Percentiles rank a stretch among this genome's conserved stretches.
These are phyloP conservation scores for Magallana ariakensis DNA, from an alignment of 1,140 invertebrate genomes.

Conservation along the genomic window DNA sequence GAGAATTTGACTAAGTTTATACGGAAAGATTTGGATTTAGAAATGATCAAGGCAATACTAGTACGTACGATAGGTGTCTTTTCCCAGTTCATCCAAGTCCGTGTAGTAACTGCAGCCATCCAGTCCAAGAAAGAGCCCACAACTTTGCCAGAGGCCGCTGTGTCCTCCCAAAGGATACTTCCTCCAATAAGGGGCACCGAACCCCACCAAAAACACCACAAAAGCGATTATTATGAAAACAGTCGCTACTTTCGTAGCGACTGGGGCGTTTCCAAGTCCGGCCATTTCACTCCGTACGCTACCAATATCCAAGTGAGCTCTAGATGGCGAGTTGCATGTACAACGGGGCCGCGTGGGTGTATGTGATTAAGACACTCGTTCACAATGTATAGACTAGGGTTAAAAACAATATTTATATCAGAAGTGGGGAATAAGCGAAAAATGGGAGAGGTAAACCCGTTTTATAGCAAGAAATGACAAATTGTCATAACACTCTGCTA, in stretches of 20 bases:
- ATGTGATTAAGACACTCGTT: not conserved
- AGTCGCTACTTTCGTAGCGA: not conserved
- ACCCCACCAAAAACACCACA: not conserved
- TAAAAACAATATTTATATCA: not conserved
- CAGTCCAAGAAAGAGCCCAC: not conserved
- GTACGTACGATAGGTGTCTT: conserved; percentile 11
- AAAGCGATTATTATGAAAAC: not conserved
- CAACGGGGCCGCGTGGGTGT: not conserved
- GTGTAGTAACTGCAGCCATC: not conserved
- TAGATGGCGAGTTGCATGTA: not conserved
- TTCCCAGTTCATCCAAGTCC: not conserved
- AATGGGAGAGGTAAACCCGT: not conserved
- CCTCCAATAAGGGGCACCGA: not conserved
- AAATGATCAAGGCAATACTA: not conserved
- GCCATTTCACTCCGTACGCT: not conserved
- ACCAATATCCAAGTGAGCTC: not conserved
- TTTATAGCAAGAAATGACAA: not conserved
- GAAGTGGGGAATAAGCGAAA: too few species aligned
- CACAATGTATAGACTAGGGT: not conserved
- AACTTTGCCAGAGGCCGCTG: not conserved
- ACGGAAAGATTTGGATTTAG: not conserved
- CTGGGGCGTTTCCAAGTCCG: not conserved
- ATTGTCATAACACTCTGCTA: not conserved
- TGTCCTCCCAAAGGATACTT: not conserved
- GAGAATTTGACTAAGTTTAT: too few species aligned